A percentile compares a stretch with the other conserved stretches of the same genome.
Conservation (phyloP, 2,888 invertebrate genomes). For the Heliothis peltigera region DNA sequence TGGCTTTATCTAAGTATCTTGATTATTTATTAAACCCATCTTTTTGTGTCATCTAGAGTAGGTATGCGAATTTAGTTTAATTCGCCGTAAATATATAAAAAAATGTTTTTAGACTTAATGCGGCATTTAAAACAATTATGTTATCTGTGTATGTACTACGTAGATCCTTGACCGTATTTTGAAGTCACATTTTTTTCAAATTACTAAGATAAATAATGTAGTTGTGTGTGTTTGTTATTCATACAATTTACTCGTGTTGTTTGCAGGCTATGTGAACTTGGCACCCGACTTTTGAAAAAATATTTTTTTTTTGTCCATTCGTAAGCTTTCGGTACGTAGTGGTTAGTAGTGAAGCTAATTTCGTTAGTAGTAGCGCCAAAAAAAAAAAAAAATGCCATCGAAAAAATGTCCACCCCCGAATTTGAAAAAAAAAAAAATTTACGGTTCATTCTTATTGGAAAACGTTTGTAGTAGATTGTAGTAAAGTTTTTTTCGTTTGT, state of each 20-base stretch:
- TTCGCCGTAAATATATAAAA: background rate
- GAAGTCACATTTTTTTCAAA: constrained; percentile 26
- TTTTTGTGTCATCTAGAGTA: background rate
- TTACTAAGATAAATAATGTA: constrained; percentile 24
- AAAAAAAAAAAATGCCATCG: no score
- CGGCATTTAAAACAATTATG: constrained; percentile 15
- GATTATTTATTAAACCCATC: background rate
- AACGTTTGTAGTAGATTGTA: no score
- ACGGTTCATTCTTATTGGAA: no score
- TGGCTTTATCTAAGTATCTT: background rate
- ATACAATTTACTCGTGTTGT: constrained; percentile 33
- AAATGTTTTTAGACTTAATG: background rate
- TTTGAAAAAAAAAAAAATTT: no score
- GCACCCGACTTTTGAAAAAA: no score
- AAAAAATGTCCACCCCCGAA: no score
- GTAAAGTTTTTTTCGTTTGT: no score
- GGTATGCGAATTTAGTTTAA: background rate
- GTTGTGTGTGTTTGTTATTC: constrained; percentile 35
- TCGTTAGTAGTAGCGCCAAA: no score
- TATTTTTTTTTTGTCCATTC: no score
- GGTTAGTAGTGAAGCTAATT: no score
- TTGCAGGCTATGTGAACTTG: no score
- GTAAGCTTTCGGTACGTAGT: no score
- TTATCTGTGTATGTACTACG: background rate
- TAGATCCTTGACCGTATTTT: constrained; percentile 47